Evolutionary conservation across 2,888 invertebrate genomes (phyloP).

Genomic region (Agonopterix alstromeriana): DNA sequence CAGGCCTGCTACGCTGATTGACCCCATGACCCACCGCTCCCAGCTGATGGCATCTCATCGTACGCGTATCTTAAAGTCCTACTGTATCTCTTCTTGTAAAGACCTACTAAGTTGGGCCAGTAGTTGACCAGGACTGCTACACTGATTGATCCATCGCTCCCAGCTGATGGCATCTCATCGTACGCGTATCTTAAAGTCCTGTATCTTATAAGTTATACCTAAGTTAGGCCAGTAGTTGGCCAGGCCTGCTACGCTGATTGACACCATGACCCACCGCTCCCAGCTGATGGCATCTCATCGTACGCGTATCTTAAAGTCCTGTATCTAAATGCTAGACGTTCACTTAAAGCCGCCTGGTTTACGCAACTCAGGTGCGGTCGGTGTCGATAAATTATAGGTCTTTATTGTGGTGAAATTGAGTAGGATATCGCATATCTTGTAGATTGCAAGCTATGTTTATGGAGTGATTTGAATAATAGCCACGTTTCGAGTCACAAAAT

Average conservation of each 20-base stretch:
- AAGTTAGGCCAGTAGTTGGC: no score
- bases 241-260: constrained; percentile 14
- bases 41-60: constrained; percentile 12
- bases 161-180: constrained; percentile 12
- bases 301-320: constrained; percentile 1
- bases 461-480: no score
- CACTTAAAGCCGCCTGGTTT: constrained; percentile 3
- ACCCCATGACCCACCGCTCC: constrained; percentile 21
- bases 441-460: not conserved
- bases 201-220: not conserved
- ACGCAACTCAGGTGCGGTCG: constrained; percentile 1
- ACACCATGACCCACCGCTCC: constrained; percentile 22
- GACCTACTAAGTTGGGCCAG: no score
- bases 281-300: constrained; percentile 12
- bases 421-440: not conserved
- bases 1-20: constrained; percentile 13
- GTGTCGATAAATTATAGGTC: constrained; percentile 3
- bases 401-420: constrained; percentile 1
- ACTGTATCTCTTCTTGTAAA: no score
- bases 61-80: not conserved
- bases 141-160: constrained; percentile 23
- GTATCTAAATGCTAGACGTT: constrained; percentile 8
- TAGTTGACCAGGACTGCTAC: not conserved
- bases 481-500: no score
- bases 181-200: not conserved